Percentiles rank a stretch among this genome's conserved stretches.
phyloP scores from a whole-genome alignment of 2,113 vertebrate genomes.

The Shinisaurus crocodilurus region DNA sequence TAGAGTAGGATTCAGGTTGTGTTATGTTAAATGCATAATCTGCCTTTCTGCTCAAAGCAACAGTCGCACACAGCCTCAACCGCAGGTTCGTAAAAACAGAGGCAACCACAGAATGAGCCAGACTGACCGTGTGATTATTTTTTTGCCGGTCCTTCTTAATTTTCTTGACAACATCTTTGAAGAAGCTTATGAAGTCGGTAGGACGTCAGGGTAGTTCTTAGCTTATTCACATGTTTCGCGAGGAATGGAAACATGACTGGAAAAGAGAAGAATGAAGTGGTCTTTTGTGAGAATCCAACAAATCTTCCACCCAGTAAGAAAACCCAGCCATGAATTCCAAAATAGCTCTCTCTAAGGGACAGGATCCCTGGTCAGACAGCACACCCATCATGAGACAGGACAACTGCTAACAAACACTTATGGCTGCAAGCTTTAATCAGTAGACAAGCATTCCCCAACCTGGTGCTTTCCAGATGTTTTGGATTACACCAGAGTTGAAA shows the following conservation, averaged over 20 bases:
- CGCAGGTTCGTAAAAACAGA: background rate
- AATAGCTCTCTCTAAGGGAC: background rate
- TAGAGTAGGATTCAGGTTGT: background rate
- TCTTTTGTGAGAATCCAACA: background rate
- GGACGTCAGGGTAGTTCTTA: slow-evolving; percentile 76
- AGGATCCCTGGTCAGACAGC: too few species aligned
- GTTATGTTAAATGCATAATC: too few species aligned
- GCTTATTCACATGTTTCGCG: slow-evolving; percentile 69
- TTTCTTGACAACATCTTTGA: slow-evolving; percentile 67
- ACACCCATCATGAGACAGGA: background rate
- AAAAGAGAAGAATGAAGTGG: background rate
- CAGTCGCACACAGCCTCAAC: background rate
- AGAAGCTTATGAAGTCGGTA: slow-evolving; percentile 65
- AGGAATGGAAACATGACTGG: slow-evolving; percentile 79
- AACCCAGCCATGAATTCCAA: too few species aligned
- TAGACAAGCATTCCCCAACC: background rate
- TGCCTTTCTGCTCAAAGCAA: background rate
- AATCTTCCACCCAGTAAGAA: background rate
- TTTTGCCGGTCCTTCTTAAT: slow-evolving; percentile 73
- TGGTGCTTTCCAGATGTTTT: too few species aligned
- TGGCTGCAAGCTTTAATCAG: background rate
- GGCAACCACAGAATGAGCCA: background rate
- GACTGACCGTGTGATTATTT: slow-evolving; percentile 53
- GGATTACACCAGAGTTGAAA: too few species aligned
- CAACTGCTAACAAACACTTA: too few species aligned